A percentile compares a stretch with the other conserved stretches of the same genome.
Evolutionary conservation across 2,888 invertebrate species (phyloP).

Genomic region (Venustoraphidia nigricollis): DNA sequence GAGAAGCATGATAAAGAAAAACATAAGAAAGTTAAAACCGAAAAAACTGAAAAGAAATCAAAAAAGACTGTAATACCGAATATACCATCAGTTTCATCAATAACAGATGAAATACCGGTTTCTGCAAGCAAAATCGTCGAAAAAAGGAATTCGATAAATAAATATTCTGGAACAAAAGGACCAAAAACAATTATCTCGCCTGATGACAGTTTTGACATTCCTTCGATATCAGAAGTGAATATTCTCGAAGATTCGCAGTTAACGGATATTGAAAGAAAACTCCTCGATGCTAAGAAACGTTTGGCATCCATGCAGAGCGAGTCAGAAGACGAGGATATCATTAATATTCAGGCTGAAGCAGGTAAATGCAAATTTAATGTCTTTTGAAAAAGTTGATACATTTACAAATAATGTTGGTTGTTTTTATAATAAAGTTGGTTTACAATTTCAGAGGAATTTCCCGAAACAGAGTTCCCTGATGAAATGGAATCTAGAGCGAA

Average conservation of each 20-base stretch:
- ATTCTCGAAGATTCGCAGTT: slow-evolving; percentile 31
- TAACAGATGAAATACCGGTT: slow-evolving; percentile 24
- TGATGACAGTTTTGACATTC: slow-evolving; percentile 31
- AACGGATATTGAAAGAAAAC: slow-evolving; percentile 45
- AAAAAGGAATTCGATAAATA: slow-evolving; percentile 16
- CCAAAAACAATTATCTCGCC: slow-evolving; percentile 10
- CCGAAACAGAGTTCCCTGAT: slow-evolving; percentile 5
- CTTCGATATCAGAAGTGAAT: slow-evolving; percentile 30
- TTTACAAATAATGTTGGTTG: too few species aligned
- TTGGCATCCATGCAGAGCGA: slow-evolving; percentile 36
- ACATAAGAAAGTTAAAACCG: slow-evolving; percentile 16
- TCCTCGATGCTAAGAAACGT: slow-evolving; percentile 36
- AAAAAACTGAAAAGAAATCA: slow-evolving; percentile 30
- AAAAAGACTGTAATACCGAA: slow-evolving; percentile 18
- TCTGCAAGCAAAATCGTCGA: slow-evolving; percentile 22
- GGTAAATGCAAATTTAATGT: too few species aligned
- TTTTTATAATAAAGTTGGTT: background rate
- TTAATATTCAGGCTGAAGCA: slow-evolving; percentile 47
- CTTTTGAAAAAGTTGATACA: too few species aligned
- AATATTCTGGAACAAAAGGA: slow-evolving; percentile 18
- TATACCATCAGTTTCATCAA: slow-evolving; percentile 16
- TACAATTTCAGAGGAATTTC: slow-evolving; percentile 6
- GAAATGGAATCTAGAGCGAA: background rate
- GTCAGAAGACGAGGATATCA: slow-evolving; percentile 48
- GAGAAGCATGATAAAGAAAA: slow-evolving; percentile 26